These are phyloP conservation scores for Acromyrmex echinatior DNA, from an alignment of 1,140 invertebrate species.

Conservation along the genomic window DNA sequence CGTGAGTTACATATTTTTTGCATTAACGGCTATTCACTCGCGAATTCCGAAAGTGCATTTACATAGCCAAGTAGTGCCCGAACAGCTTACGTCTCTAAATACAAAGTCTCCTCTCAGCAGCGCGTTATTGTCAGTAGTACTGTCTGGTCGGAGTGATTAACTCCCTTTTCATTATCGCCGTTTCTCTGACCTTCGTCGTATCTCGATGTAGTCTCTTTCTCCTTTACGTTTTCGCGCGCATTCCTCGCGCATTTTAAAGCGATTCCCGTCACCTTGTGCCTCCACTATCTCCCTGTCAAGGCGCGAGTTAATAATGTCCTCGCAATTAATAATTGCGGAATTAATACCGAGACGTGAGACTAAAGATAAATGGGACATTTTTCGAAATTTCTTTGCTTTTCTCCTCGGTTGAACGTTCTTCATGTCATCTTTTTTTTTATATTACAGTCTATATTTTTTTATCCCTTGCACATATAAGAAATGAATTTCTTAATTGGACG, in stretches of 20 bases:
- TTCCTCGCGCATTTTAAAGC: slow-evolving; percentile 75
- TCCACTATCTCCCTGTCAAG: slow-evolving; percentile 64
- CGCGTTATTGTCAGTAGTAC: slow-evolving; percentile 59
- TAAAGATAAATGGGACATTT: slow-evolving; percentile 63
- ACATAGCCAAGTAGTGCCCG: slow-evolving; percentile 34
- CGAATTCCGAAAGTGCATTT: slow-evolving; percentile 38
- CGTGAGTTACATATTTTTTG: slow-evolving; percentile 29
- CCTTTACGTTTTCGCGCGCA: slow-evolving; percentile 60
- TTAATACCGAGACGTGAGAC: slow-evolving; percentile 69
- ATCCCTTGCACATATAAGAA: background rate
- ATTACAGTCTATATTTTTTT: background rate
- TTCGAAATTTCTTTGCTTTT: slow-evolving; percentile 24
- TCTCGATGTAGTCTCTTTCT: slow-evolving; percentile 54
- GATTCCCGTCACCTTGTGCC: slow-evolving; percentile 44
- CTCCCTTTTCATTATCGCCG: slow-evolving; percentile 74
- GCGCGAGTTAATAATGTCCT: slow-evolving; percentile 71
- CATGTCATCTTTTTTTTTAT: background rate
- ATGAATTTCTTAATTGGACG: slow-evolving; percentile 3
- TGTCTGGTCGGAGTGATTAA: slow-evolving; percentile 73
- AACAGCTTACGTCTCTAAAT: slow-evolving; percentile 31
- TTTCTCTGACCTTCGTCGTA: slow-evolving; percentile 72
- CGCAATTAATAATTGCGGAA: slow-evolving; percentile 74
- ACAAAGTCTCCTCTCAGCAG: slow-evolving; percentile 12
- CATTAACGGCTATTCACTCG: background rate
- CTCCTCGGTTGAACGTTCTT: background rate